A percentile compares a stretch with the other conserved stretches of the same genome.
These are phyloP conservation scores for Cephus sareptanus DNA, from an alignment of 2,888 invertebrate species.

Conservation along the genomic window DNA sequence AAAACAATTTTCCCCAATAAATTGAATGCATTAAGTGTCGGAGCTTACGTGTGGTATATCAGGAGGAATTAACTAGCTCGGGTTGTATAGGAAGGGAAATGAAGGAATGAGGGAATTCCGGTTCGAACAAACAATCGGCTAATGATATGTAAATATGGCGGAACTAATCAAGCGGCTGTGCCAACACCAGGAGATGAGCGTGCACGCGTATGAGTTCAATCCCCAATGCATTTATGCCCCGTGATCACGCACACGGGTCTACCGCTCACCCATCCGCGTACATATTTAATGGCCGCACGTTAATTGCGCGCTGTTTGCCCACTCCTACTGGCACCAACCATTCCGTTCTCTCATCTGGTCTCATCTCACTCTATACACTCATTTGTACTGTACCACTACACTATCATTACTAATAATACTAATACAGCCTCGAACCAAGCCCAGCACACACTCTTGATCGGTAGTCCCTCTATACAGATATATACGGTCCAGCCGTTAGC, in stretches of 20 bases:
- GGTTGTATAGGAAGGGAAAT: background rate
- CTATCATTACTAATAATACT: too few relatives aligned
- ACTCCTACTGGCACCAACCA: slow-evolving; percentile 39
- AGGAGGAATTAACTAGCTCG: too few relatives aligned
- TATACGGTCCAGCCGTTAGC: slow-evolving; percentile 8
- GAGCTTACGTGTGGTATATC: too few relatives aligned
- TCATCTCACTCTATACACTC: slow-evolving; percentile 19
- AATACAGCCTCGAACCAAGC: too few relatives aligned
- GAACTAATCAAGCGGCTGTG: slow-evolving; percentile 64
- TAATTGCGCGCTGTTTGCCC: slow-evolving; percentile 62
- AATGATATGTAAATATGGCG: slow-evolving; percentile 65
- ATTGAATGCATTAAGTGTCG: too few relatives aligned
- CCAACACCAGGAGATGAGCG: slow-evolving; percentile 58
- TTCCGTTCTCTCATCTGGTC: slow-evolving; percentile 33
- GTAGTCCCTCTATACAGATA: too few relatives aligned
- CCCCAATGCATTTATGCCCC: slow-evolving; percentile 53
- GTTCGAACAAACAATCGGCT: slow-evolving; percentile 62
- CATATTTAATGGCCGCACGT: slow-evolving; percentile 62
- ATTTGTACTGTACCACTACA: too few relatives aligned
- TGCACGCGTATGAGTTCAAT: slow-evolving; percentile 50
- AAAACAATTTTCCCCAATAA: too few relatives aligned
- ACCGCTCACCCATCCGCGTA: slow-evolving; percentile 43
- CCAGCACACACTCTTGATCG: too few relatives aligned
- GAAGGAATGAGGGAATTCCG: slow-evolving; percentile 47
- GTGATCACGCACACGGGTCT: slow-evolving; percentile 38